Evolutionary conservation across 2,797 vertebrate genomes (phyloP).

Genomic region (Champsocephalus gunnari): DNA sequence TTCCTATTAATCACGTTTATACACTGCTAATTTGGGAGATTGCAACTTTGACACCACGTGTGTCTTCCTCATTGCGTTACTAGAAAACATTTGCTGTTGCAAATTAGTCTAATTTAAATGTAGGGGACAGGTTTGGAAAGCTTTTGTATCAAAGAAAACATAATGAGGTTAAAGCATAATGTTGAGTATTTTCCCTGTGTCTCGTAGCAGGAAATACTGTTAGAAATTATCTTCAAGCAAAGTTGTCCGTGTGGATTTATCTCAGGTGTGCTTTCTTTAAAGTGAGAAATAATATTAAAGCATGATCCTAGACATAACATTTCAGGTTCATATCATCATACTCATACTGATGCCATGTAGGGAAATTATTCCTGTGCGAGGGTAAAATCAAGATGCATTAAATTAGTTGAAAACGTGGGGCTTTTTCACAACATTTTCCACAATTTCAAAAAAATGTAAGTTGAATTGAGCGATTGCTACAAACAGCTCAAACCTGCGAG

Average conservation of each 20-base stretch:
- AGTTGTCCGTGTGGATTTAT: neutral
- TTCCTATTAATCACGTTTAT: slow-evolving; percentile 21
- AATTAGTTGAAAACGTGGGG: neutral
- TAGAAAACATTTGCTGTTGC: neutral
- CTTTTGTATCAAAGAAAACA: neutral
- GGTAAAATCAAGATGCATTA: neutral
- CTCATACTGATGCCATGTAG: neutral
- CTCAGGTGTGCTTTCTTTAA: neutral
- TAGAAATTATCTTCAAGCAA: neutral
- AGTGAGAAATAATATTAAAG: neutral
- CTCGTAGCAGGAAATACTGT: neutral
- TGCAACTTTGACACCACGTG: neutral
- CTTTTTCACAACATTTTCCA: neutral
- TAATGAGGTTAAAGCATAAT: neutral
- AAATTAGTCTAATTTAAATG: neutral
- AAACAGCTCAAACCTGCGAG: neutral
- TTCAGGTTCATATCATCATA: neutral
- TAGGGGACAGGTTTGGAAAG: neutral
- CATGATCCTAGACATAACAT: neutral
- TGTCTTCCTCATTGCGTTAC: neutral
- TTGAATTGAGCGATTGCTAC: neutral
- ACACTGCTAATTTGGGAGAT: slow-evolving; percentile 2
- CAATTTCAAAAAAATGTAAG: no score
- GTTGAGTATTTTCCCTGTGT: neutral
- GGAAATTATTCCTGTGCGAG: neutral